Evolutionary conservation across 2,797 vertebrate genomes (phyloP), one percentile per base, ranked within the genome.

Genomic region (Anguilla anguilla): DNA sequence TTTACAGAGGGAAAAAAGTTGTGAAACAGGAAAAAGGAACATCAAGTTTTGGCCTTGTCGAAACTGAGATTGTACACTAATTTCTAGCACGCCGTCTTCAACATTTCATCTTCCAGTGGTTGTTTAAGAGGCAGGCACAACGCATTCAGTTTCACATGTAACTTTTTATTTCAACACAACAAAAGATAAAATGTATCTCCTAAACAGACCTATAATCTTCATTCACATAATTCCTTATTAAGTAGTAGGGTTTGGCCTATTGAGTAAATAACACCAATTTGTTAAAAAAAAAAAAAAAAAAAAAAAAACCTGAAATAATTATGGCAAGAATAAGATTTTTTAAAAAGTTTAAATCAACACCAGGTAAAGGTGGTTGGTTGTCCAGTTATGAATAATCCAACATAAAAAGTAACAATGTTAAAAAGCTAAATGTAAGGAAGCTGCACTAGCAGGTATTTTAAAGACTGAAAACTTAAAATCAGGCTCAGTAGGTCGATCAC

Each of bases 1-100:
- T 97, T 95, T 97, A 97, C 96, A 97, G 94, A 95, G 95, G 94
- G 96, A 96, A 95, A 96, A 0, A 86, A 95, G 74, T 64, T 86
- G 81, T 69, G 77, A 81, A 92, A 91, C 91, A 94, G 95, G 95
- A 85, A 67, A 94, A 94, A 85, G 25, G 69, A 88, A 86, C 81
- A 72, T 72, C 77, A 86, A 86, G 85, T 88, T 84, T 88, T 64
- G 74, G 74, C 64, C 86, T n/a, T 67, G 81, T 77, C 86, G 61
- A 49, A 82, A 84, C 43, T 53, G 17, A 86, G 57, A 88, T 74
- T 88, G 74, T 83, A 83, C 61, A 46, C 79, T 67, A 86, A n/a
- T 86, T 84, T 55, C 49, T 51, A 11, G 69, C 85, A 88, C 28
- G 85, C 81, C 61, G 53, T 86, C 49, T 61, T 86, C 43, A 59